These are phyloP conservation scores for Ophioninae sp. DNA, from an alignment of 2,888 invertebrate genomes.

Conservation along the genomic window DNA sequence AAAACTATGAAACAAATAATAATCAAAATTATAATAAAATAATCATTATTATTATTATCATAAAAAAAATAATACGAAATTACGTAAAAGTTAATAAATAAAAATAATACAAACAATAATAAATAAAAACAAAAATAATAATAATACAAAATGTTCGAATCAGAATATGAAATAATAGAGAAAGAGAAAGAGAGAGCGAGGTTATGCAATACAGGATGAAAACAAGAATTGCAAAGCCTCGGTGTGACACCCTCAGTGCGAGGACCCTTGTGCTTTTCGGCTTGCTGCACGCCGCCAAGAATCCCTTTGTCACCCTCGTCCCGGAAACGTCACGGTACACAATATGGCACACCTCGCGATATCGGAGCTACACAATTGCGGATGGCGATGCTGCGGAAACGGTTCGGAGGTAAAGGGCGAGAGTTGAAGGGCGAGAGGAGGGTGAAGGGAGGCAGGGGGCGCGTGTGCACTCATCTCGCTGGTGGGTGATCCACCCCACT, in stretches of 20 bases:
- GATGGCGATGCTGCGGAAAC: background rate
- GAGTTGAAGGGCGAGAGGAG: background rate
- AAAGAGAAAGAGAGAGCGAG: too few relatives aligned
- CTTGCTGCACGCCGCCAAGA: background rate
- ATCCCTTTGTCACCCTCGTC: slow-evolving; percentile 43
- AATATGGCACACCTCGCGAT: slow-evolving; percentile 13
- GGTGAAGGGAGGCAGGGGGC: background rate
- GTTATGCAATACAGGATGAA: background rate
- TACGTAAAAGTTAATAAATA: too few relatives aligned
- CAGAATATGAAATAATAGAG: background rate
- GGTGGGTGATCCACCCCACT: background rate
- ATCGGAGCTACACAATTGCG: background rate
- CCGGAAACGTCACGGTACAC: slow-evolving; percentile 46
- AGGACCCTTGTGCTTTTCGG: slow-evolving; percentile 23
- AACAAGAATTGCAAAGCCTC: background rate
- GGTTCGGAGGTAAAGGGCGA: background rate
- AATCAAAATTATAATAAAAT: too few relatives aligned
- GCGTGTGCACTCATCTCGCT: background rate
- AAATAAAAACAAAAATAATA: too few relatives aligned
- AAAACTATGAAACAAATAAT: too few relatives aligned
- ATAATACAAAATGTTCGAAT: too few relatives aligned
- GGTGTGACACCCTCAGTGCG: background rate
- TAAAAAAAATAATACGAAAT: too few relatives aligned
- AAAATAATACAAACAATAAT: too few relatives aligned
- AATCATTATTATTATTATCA: too few relatives aligned